A percentile compares a stretch with the other conserved stretches of the same genome.
Conservation (phyloP, 2,113 vertebrate genomes). For the Condylura cristata region DNA sequence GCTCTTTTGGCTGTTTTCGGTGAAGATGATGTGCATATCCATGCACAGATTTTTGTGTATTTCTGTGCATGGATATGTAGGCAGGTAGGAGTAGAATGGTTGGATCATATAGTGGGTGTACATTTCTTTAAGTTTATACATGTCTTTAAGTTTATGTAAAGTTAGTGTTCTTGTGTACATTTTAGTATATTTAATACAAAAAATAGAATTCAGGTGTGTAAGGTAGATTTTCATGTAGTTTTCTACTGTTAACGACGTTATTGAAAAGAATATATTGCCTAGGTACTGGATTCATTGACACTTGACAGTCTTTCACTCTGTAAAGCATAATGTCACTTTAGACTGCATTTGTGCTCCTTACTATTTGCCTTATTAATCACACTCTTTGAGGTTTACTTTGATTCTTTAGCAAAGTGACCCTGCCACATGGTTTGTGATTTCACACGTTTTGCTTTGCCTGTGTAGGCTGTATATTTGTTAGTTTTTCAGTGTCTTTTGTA, state of each 20-base stretch:
- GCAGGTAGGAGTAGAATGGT: background rate
- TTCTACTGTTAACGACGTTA: background rate
- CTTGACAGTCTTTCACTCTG: background rate
- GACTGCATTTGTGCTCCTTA: background rate
- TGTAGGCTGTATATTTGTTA: background rate
- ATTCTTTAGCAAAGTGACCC: background rate
- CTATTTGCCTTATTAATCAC: background rate
- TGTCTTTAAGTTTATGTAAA: background rate
- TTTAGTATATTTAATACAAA: background rate
- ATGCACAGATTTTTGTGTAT: background rate
- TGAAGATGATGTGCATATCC: background rate
- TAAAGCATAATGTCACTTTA: conserved; percentile 22
- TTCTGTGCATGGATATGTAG: background rate
- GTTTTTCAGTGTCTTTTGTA: background rate
- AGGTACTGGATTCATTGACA: background rate
- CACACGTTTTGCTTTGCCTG: background rate
- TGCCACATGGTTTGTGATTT: background rate
- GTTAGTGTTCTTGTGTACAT: background rate
- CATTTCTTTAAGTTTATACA: too few species aligned
- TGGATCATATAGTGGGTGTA: background rate
- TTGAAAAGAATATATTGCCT: background rate
- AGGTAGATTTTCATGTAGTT: background rate
- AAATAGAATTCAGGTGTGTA: background rate
- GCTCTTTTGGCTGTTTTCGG: background rate
- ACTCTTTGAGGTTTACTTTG: background rate